Evolutionary conservation across 2,797 vertebrate species (phyloP).

Genomic region (Pogonophryne albipinna): DNA sequence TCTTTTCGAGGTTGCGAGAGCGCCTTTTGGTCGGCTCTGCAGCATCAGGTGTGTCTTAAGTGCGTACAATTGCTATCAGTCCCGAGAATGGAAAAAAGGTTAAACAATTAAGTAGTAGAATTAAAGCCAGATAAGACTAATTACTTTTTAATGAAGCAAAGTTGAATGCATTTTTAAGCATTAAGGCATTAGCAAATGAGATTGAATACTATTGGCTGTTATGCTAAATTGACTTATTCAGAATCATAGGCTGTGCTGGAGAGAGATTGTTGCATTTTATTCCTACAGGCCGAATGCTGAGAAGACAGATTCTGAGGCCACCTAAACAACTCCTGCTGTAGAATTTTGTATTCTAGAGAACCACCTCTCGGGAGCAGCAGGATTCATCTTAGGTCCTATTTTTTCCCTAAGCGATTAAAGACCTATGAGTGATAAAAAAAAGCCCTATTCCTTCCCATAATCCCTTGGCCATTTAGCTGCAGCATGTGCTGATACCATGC

Average conservation of each 20-base stretch:
- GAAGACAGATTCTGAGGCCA: slow-evolving; percentile 29
- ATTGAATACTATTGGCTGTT: slow-evolving; percentile 18
- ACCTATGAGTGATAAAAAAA: slow-evolving; percentile 71
- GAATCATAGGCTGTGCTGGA: slow-evolving; percentile 14
- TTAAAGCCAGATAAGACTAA: slow-evolving; percentile 23
- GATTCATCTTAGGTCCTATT: slow-evolving; percentile 55
- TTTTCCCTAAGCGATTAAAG: slow-evolving; percentile 50
- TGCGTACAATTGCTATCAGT: neutral
- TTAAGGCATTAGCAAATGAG: slow-evolving; percentile 32
- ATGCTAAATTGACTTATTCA: slow-evolving; percentile 27
- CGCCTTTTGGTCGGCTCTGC: neutral
- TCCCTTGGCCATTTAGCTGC: slow-evolving; percentile 65
- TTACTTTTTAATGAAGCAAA: neutral
- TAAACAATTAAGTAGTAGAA: neutral
- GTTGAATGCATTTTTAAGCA: slow-evolving; percentile 33
- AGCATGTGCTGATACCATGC: slow-evolving; percentile 63
- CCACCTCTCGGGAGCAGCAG: slow-evolving; percentile 27
- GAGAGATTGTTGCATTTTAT: slow-evolving; percentile 47
- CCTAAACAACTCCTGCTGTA: slow-evolving; percentile 47
- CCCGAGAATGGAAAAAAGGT: neutral
- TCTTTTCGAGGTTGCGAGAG: slow-evolving; percentile 9
- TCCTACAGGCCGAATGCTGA: slow-evolving; percentile 54
- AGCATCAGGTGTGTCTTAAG: neutral
- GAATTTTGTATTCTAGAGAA: slow-evolving; percentile 67
- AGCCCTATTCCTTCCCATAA: slow-evolving; percentile 65